Evolutionary conservation across 2,888 invertebrate species (phyloP), one percentile per base, ranked within the genome.

Genomic region (Macaria notata): DNA sequence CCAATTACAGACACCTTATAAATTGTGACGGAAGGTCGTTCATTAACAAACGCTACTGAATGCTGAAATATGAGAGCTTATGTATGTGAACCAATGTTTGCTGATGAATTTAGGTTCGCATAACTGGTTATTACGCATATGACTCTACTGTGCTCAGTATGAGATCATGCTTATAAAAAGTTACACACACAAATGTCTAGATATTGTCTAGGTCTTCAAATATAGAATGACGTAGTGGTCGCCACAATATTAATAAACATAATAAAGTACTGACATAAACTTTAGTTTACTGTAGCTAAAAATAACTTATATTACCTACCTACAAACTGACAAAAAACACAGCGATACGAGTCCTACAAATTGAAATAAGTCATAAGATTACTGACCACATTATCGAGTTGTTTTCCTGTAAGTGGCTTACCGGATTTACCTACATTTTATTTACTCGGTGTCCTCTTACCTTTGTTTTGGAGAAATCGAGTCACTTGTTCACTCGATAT

Each of bases 11-110:
- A 29, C 9, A 53, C 49, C 29, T 41, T 33, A 51, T 42, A 49
- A 58, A 58, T 50, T 45, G 59, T 42, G 44, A 64, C 50, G 49
- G 69, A 76, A 77, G 78, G 76, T 65, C 69, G 46, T 57, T 59
- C 51, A 61, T 62, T 65, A 65, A 55, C 31, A 42, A 55, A 49
- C 19, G 46, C 49, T 9, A 52, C 43, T 54, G 48, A 51, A 55
- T 66, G 64, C 64, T 68, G 63, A 66, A 61, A 58, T 63, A 3
- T 39, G 6, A n/a, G n/a, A 29, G 61, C 58, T 70, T 65, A 62
- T 68, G 64, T 54, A 33, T n/a, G n/a, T 33, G 33, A 33, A 33
- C 33, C 4, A 33, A 33, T 71, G 62, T 68, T 68, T 72, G 50
- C 56, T 50, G 31, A 45, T 51, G 44, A 46, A 49, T 59, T 59